Base-by-base conservation (phyloP, 2,888 invertebrate genomes). In the Trilocha varians region DNA sequence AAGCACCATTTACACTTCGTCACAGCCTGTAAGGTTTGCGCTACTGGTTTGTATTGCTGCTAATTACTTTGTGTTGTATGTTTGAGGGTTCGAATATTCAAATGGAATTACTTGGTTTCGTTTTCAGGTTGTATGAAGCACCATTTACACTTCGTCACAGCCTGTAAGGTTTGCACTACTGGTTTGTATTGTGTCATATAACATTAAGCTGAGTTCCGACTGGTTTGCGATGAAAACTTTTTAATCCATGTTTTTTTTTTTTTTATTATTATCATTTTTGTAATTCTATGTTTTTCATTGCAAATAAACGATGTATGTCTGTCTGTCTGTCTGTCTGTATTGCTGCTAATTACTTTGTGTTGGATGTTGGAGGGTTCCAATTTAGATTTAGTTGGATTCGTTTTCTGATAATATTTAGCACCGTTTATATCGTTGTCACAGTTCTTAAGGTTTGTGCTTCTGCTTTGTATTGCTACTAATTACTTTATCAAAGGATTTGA, bases 111-210 rank as follows among this genome's bases (percentile, higher is more conserved):
- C 25, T 25, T 25, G 25, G 6, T 2, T 25, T 25, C 2, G 11
- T 25, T 25, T 25, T 5, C 2, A 9, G 6, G 8, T 25, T 1
- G 25, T 25, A 25, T 25, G 25, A 3, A 25, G 25, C 25, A 32
- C 36, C 25, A 14, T 17, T 16, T 39, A 15, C 16, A 13, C 34
- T 18, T 16, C 13, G 34, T 25, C 34, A 18, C 34, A 34, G 14
- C 38, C 14, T 37, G 34, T 34, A 35, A 34, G 16, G 16, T n/a
- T 36, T 37, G 36, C 16, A 25, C 32, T 11, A 42, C 16, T 38
- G 25, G 34, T 35, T 34, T 38, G 15, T 25, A n/a, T n/a, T n/a
- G n/a, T n/a, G n/a, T n/a, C n/a, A n/a, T n/a, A n/a, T n/a, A n/a
- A n/a, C n/a, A n/a, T n/a, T n/a, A n/a, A n/a, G n/a, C n/a, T n/a